phyloP scores from a whole-genome alignment of 1,140 invertebrate genomes.

The Scaptomyza montana region DNA sequence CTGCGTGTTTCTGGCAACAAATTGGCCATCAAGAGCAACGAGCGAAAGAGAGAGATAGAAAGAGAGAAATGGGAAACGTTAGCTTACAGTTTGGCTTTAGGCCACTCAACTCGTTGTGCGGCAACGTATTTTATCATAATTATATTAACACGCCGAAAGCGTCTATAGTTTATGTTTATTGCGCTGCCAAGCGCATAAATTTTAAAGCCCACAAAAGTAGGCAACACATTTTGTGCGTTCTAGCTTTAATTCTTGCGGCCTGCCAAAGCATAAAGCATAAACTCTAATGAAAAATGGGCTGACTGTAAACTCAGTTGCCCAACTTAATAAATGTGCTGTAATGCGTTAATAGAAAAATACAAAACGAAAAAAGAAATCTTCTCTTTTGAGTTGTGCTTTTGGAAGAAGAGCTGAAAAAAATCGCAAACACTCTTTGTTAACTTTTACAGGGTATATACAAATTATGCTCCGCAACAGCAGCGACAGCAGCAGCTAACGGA shows the following conservation, averaged over 20 bases:
- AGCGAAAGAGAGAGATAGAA: not conserved
- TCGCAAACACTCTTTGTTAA: not conserved
- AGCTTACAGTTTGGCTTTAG: conserved; percentile 53
- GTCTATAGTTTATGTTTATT: conserved; percentile 47
- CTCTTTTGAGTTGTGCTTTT: not conserved
- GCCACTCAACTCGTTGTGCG: conserved; percentile 77
- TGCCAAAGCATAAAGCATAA: not conserved
- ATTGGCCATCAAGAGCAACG: conserved; percentile 64
- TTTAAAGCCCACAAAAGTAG: conserved; percentile 55
- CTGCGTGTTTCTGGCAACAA: conserved; percentile 81
- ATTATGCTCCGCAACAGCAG: conserved; percentile 43
- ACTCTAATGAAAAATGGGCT: not conserved
- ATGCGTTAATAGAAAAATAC: not conserved
- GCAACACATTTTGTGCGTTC: conserved; percentile 41
- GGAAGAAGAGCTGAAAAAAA: too few species aligned
- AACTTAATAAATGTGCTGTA: not conserved
- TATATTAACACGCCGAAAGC: conserved; percentile 68
- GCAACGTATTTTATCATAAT: conserved; percentile 81
- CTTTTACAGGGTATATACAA: conserved; percentile 28
- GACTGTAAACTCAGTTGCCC: not conserved
- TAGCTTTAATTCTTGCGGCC: conserved; percentile 30
- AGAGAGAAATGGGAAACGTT: conserved; percentile 19
- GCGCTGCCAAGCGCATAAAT: conserved; percentile 45
- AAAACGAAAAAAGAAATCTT: not conserved
- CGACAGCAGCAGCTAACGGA: conserved; percentile 31